Conservation (phyloP, 2,888 invertebrate genomes). For the Harmothoe impar region DNA sequence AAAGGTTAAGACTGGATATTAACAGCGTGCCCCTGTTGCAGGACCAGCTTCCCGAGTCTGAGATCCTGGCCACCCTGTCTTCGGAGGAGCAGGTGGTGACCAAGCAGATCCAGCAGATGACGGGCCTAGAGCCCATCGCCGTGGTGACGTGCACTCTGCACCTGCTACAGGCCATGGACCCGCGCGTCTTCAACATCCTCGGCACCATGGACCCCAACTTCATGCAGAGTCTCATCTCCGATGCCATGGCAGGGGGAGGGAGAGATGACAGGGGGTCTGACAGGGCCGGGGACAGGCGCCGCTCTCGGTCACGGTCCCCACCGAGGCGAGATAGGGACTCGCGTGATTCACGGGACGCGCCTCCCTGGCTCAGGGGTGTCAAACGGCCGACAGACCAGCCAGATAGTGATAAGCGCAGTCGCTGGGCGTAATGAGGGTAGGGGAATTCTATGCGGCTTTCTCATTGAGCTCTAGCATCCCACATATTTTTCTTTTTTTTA, state of each 20-base stretch:
- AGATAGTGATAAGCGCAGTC: background rate
- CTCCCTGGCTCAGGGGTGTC: slow-evolving; percentile 31
- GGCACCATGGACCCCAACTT: slow-evolving; percentile 59
- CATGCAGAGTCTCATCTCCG: slow-evolving; percentile 59
- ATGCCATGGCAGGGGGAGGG: slow-evolving; percentile 33
- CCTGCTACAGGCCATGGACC: slow-evolving; percentile 54
- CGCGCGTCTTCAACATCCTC: slow-evolving; percentile 55
- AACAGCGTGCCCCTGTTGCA: background rate
- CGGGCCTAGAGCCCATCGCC: slow-evolving; percentile 30
- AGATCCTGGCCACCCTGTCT: slow-evolving; percentile 37
- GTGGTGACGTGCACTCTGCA: slow-evolving; percentile 48
- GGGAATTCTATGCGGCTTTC: too few relatives aligned
- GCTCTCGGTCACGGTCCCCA: background rate
- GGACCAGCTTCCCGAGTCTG: background rate
- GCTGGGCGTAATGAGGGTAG: background rate
- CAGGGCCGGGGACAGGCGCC: background rate
- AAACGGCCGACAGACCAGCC: slow-evolving; percentile 35
- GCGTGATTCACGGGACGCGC: background rate
- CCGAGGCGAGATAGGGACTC: background rate
- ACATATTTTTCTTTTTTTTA: too few relatives aligned
- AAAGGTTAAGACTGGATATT: too few relatives aligned
- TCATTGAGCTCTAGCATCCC: too few relatives aligned
- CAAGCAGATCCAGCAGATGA: slow-evolving; percentile 51
- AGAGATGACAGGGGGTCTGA: background rate
- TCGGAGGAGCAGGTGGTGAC: slow-evolving; percentile 11